These are phyloP conservation scores for Sturnus vulgaris DNA, from an alignment of 2,113 vertebrate species.

Conservation along the genomic window DNA sequence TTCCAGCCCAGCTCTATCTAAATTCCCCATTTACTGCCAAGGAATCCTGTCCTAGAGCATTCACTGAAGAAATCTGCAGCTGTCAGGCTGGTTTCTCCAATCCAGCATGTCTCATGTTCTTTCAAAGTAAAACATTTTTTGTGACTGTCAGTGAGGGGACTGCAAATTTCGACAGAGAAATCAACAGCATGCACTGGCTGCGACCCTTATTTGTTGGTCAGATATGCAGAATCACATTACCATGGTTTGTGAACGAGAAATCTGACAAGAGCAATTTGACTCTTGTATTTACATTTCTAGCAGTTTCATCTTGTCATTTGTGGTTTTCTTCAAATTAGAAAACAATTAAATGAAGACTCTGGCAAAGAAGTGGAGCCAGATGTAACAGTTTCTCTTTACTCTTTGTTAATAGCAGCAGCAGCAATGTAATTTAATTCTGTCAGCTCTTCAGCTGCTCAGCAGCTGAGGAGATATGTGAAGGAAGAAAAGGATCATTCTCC, in stretches of 20 bases:
- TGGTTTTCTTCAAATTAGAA: conserved; percentile 82
- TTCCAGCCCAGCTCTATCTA: not conserved
- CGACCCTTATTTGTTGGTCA: conserved; percentile 59
- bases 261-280: conserved; percentile 79
- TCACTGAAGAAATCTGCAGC: conserved; percentile 7
- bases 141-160: not conserved
- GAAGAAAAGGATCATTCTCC: conserved; percentile 67
- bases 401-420: conserved; percentile 72
- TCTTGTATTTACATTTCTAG: conserved; percentile 76
- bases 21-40: conserved; percentile 2
- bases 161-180: not conserved
- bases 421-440: conserved; percentile 78
- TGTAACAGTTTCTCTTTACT: conserved; percentile 70
- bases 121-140: not conserved
- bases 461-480: conserved; percentile 73
- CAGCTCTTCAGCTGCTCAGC: conserved; percentile 72
- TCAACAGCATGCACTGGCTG: not conserved
- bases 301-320: conserved; percentile 79
- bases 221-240: conserved; percentile 66
- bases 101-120: not conserved
- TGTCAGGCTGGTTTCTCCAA: conserved; percentile 17
- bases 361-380: conserved; percentile 76
- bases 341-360: conserved; percentile 82
- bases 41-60: not conserved
- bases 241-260: conserved; percentile 69